Conservation (phyloP, 2,113 vertebrate genomes). For the Eudyptes chrysolophus region DNA sequence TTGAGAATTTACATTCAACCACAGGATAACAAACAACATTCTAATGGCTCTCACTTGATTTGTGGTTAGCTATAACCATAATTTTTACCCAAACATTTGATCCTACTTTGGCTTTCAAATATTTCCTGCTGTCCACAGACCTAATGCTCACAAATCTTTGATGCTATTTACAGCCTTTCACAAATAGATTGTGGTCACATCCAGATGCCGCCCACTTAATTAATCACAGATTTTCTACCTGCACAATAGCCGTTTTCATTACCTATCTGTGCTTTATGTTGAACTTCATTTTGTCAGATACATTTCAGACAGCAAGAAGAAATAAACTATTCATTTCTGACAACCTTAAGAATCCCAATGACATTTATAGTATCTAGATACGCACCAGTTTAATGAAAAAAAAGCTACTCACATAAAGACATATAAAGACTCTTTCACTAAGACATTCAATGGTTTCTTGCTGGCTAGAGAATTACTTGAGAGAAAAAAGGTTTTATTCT, state of each 20-base stretch:
- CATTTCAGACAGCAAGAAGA: conserved; percentile 50
- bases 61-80: conserved; percentile 40
- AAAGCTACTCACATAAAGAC: conserved; percentile 23
- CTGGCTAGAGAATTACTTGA: conserved; percentile 54
- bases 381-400: conserved; percentile 36
- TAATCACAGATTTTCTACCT: conserved; percentile 60
- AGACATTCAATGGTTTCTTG: conserved; percentile 31
- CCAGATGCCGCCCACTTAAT: conserved; percentile 46
- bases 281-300: conserved; percentile 16
- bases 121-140: conserved; percentile 62
- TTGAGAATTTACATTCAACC: conserved; percentile 2
- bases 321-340: conserved; percentile 22
- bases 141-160: conserved; percentile 48
- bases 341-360: background rate
- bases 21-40: conserved; percentile 30
- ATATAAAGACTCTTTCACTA: conserved; percentile 65
- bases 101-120: conserved; percentile 57
- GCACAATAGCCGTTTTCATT: conserved; percentile 57
- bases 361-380: conserved; percentile 40
- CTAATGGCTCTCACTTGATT: conserved; percentile 58
- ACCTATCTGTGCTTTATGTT: background rate
- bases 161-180: conserved; percentile 64
- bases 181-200: conserved; percentile 47
- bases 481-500: conserved; percentile 54
- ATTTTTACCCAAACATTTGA: conserved; percentile 67